These are phyloP conservation scores for Cherax quadricarinatus DNA, from an alignment of 1,140 invertebrate species.

Conservation along the genomic window DNA sequence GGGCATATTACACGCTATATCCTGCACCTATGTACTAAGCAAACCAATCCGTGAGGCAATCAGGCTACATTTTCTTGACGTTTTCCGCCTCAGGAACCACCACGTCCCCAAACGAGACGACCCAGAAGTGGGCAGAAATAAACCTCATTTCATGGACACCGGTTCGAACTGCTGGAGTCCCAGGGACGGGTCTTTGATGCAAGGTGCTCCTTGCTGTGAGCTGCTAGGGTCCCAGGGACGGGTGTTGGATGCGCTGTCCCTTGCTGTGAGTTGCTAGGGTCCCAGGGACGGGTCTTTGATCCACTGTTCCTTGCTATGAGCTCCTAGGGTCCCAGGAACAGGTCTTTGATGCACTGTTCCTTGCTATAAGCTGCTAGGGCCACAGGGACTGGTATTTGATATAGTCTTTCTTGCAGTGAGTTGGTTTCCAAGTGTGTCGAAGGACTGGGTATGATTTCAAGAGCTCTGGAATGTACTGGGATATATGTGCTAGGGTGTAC, in stretches of 20 bases:
- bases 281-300: no score
- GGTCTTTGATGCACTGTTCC: no score
- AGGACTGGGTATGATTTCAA: no score
- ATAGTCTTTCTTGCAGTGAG: no score
- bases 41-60: constrained; percentile 59
- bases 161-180: background rate
- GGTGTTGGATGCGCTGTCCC: constrained; percentile 20
- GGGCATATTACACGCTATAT: constrained; percentile 9
- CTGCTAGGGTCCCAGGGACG: background rate
- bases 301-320: no score
- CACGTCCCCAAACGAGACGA: background rate
- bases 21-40: constrained; percentile 19
- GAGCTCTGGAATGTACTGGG: no score
- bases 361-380: background rate
- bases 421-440: no score
- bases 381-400: constrained; percentile 43
- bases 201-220: background rate
- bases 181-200: constrained; percentile 49
- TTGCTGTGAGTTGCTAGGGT: no score
- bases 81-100: constrained; percentile 38
- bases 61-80: constrained; percentile 48
- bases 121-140: constrained; percentile 26
- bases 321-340: no score
- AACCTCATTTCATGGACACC: constrained; percentile 54
- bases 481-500: no score